phyloP scores from a whole-genome alignment of 2,888 invertebrate species.

The Tortrix viridana region DNA sequence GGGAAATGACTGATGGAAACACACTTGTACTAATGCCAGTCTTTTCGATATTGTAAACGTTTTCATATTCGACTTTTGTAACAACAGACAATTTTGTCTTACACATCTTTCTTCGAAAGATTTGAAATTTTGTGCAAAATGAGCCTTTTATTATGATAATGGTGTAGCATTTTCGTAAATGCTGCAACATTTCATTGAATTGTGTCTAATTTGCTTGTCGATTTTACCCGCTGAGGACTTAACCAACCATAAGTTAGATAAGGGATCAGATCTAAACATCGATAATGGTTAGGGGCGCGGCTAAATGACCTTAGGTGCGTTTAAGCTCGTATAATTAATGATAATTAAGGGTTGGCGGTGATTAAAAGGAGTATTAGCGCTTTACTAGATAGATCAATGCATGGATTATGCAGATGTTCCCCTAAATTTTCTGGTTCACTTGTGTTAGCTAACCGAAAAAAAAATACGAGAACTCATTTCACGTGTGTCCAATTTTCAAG shows the following conservation, averaged over 20 bases:
- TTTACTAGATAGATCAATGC: slow-evolving; percentile 50
- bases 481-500: too few species aligned
- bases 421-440: slow-evolving; percentile 10
- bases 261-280: slow-evolving; percentile 14
- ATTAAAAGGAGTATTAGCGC: slow-evolving; percentile 56
- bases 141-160: too few species aligned
- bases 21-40: too few species aligned
- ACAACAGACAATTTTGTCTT: too few species aligned
- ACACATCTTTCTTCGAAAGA: too few species aligned
- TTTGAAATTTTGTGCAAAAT: too few species aligned
- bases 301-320: slow-evolving; percentile 47
- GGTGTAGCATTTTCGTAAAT: too few species aligned
- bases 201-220: neutral
- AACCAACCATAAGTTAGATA: slow-evolving; percentile 2
- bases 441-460: neutral
- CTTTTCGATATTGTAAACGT: too few species aligned
- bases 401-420: slow-evolving; percentile 28
- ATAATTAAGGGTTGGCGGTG: slow-evolving; percentile 49
- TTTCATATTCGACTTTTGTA: too few species aligned
- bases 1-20: too few species aligned
- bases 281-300: slow-evolving; percentile 11
- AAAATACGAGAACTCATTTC: too few species aligned
- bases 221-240: neutral
- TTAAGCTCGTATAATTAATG: slow-evolving; percentile 48
- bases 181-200: neutral